phyloP scores from a whole-genome alignment of 2,113 vertebrate genomes.

The Eidolon helvum region DNA sequence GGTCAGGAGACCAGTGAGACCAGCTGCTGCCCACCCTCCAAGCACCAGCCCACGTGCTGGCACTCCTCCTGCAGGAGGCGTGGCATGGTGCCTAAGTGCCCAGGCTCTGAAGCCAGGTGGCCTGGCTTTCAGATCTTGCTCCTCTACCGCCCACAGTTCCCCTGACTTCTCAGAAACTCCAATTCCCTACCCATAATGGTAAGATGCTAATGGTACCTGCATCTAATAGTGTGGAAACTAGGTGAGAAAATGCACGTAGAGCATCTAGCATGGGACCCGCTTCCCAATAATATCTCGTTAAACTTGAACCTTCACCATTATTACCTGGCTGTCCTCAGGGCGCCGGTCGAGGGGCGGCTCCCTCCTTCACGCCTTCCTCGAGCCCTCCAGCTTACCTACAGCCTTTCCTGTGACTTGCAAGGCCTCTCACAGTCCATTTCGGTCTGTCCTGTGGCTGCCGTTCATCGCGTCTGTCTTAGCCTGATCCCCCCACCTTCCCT shows the following conservation, averaged over 20 bases:
- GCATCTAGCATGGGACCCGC: background rate
- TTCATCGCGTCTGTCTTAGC: background rate
- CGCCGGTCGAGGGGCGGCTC: background rate
- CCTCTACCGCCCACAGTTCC: background rate
- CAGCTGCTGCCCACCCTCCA: background rate
- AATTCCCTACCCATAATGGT: background rate
- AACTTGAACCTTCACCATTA: background rate
- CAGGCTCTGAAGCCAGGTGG: background rate
- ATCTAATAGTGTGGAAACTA: background rate
- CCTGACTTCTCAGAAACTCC: background rate
- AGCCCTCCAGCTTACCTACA: background rate
- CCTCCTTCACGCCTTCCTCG: background rate
- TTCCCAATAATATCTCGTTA: background rate
- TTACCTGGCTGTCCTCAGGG: background rate
- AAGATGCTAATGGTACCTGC: background rate
- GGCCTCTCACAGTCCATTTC: background rate
- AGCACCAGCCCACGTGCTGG: background rate
- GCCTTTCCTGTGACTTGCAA: background rate
- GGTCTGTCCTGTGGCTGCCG: background rate
- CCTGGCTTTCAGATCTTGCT: background rate
- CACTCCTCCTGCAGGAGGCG: rapidly evolving
- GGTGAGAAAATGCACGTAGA: background rate
- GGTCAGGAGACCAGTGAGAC: background rate
- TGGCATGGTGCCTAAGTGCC: too few species aligned
- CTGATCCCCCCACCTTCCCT: constrained; percentile 42